A percentile compares a stretch with the other conserved stretches of the same genome.
phyloP scores from a whole-genome alignment of 2,797 vertebrate genomes.

The Microcaecilia unicolor region DNA sequence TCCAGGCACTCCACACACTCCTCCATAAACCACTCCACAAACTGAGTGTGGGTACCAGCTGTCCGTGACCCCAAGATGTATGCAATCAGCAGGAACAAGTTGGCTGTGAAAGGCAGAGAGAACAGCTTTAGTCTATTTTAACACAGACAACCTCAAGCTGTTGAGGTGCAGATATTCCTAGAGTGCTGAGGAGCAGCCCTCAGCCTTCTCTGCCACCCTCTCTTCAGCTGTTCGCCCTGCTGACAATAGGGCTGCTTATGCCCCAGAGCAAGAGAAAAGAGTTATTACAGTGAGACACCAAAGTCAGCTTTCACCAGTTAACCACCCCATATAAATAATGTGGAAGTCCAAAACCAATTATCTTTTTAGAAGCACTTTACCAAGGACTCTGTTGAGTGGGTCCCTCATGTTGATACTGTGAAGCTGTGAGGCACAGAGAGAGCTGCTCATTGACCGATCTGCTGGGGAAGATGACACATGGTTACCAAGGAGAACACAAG shows the following conservation, averaged over 20 bases:
- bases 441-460: constrained; percentile 91
- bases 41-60: constrained; percentile 89
- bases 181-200: too few species aligned
- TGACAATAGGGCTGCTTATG: accelerated
- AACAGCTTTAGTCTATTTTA: too few species aligned
- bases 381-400: constrained; percentile 86
- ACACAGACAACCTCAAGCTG: too few species aligned
- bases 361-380: constrained; percentile 49
- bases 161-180: too few species aligned
- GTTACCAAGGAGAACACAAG: too few species aligned
- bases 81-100: constrained; percentile 89
- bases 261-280: too few species aligned
- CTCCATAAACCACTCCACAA: constrained; percentile 96
- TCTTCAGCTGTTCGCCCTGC: too few species aligned
- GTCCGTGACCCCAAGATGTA: constrained; percentile 86
- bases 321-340: too few species aligned
- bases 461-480: constrained; percentile 31
- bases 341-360: too few species aligned
- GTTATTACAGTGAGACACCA: too few species aligned
- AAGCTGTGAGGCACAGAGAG: constrained; percentile 89
- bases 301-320: too few species aligned
- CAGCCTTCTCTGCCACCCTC: background rate
- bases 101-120: constrained; percentile 53
- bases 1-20: constrained; percentile 91
- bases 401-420: constrained; percentile 95